Percentiles rank a stretch among this genome's conserved stretches.
These are phyloP conservation scores for Globodera rostochiensis DNA, from an alignment of 1,140 invertebrate species.

Conservation along the genomic window DNA sequence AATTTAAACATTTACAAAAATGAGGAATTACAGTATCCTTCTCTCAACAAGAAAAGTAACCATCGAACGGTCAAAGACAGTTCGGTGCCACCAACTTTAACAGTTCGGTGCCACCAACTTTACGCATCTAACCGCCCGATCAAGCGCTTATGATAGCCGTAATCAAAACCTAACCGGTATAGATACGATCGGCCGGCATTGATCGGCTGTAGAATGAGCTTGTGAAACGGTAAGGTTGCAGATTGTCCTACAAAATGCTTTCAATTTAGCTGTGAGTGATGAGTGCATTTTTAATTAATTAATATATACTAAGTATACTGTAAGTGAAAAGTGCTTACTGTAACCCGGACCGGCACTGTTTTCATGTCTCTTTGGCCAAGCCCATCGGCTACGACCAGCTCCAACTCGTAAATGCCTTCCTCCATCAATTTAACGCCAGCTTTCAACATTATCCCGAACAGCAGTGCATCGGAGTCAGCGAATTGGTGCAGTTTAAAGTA, in stretches of 20 bases:
- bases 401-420: background rate
- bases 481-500: conserved; percentile 1
- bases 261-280: background rate
- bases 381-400: conserved; percentile 9
- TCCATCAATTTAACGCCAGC: background rate
- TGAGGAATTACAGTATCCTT: too few relatives aligned
- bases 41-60: background rate
- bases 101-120: too few relatives aligned
- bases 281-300: background rate
- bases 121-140: too few relatives aligned
- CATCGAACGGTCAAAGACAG: too few relatives aligned
- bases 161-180: conserved; percentile 25
- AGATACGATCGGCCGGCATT: conserved; percentile 29
- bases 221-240: conserved; percentile 11
- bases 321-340: background rate
- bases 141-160: background rate
- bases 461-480: background rate
- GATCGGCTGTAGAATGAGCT: conserved; percentile 22
- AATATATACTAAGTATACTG: background rate
- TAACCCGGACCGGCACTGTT: conserved; percentile 5
- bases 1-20: too few relatives aligned
- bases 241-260: conserved; percentile 11
- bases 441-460: background rate
- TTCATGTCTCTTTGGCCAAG: conserved; percentile 3
- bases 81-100: too few relatives aligned